Percentiles rank a stretch among this genome's conserved stretches.
These are phyloP conservation scores for Phyllostomus hastatus DNA, from an alignment of 2,113 vertebrate species.

Conservation along the genomic window DNA sequence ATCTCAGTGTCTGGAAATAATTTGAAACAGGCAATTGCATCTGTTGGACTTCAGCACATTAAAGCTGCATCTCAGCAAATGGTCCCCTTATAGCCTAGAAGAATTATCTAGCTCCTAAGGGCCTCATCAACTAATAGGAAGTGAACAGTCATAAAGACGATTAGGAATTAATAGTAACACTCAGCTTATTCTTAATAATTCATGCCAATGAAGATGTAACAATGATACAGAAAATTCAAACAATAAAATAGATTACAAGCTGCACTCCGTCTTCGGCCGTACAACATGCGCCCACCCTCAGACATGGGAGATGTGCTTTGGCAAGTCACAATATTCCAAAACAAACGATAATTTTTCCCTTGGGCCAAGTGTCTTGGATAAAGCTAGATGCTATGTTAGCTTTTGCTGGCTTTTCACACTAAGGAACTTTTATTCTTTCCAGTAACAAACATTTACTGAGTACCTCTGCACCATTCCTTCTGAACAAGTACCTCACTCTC, in stretches of 20 bases:
- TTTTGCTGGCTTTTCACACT: background rate
- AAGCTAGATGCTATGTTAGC: background rate
- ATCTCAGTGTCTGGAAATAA: constrained; percentile 22
- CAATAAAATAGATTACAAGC: background rate
- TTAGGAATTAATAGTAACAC: background rate
- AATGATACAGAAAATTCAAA: background rate
- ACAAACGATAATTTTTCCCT: background rate
- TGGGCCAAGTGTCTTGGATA: background rate
- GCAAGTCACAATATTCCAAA: background rate
- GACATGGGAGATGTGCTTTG: background rate
- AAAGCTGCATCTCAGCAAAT: background rate
- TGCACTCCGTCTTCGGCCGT: background rate
- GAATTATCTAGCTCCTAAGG: background rate
- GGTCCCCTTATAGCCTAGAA: background rate
- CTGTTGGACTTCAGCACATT: background rate
- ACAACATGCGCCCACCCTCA: background rate
- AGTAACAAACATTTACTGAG: background rate
- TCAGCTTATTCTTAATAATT: background rate
- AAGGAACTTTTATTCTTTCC: background rate
- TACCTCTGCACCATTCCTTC: background rate
- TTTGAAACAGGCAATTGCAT: background rate
- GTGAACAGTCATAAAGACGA: background rate
- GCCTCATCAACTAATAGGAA: constrained; percentile 9
- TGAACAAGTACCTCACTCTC: background rate
- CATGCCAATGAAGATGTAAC: background rate